These are phyloP conservation scores for Syrista parreyssii DNA, from an alignment of 2,888 invertebrate species.

Conservation along the genomic window DNA sequence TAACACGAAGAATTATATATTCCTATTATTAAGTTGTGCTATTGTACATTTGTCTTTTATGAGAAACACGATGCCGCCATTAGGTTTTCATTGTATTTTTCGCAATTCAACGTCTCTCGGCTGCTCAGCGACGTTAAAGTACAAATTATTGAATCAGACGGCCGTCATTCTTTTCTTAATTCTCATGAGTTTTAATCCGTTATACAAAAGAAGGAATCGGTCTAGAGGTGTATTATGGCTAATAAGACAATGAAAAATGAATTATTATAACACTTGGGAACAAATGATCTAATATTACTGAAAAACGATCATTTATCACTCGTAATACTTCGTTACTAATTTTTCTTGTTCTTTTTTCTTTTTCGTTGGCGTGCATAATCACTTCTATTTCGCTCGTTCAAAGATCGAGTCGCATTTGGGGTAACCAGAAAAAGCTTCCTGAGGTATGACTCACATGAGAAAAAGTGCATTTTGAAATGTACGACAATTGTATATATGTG, in stretches of 20 bases:
- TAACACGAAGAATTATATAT: conserved; percentile 29
- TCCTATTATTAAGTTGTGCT: conserved; percentile 32
- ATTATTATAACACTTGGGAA: conserved; percentile 41
- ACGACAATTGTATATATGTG: background rate
- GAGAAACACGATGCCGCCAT: conserved; percentile 26
- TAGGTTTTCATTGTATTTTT: background rate
- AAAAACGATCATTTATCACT: background rate
- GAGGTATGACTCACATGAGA: background rate
- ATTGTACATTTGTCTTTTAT: conserved; percentile 32
- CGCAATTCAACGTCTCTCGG: conserved; percentile 33
- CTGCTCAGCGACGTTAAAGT: conserved; percentile 36
- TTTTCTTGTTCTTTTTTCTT: background rate
- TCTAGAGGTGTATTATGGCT: conserved; percentile 25
- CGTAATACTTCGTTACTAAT: background rate
- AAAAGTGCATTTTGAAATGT: background rate
- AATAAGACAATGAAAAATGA: conserved; percentile 1
- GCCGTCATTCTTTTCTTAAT: conserved; percentile 30
- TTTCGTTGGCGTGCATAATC: background rate
- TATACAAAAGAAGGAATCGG: conserved; percentile 27
- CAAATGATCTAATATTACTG: conserved; percentile 29
- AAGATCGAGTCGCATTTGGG: background rate
- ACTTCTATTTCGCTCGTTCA: background rate
- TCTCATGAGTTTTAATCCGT: background rate
- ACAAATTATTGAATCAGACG: conserved; percentile 39
- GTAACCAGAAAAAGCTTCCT: background rate